These are phyloP conservation scores for Macrocentrus cingulum DNA, from an alignment of 1,140 invertebrate species.

Conservation along the genomic window DNA sequence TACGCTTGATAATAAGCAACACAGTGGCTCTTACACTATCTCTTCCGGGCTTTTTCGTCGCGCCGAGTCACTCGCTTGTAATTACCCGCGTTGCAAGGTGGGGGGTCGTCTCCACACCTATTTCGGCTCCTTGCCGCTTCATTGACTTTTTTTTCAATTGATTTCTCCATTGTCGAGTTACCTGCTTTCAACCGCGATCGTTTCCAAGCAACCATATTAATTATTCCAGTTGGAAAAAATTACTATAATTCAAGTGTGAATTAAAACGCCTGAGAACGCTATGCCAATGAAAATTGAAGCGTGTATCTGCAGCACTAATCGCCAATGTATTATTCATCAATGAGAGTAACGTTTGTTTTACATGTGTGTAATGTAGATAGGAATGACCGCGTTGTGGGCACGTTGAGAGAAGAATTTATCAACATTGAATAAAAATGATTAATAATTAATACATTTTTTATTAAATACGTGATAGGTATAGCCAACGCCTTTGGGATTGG, in stretches of 20 bases:
- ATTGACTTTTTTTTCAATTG: slow-evolving; percentile 1
- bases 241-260: too few relatives aligned
- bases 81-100: slow-evolving; percentile 53
- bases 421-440: too few relatives aligned
- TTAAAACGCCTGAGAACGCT: background rate
- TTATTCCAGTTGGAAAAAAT: too few relatives aligned
- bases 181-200: too few relatives aligned
- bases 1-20: slow-evolving; percentile 17
- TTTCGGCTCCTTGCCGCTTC: slow-evolving; percentile 43
- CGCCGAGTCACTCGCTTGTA: slow-evolving; percentile 53
- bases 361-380: slow-evolving; percentile 11
- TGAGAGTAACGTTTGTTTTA: slow-evolving; percentile 30
- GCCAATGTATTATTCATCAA: slow-evolving; percentile 50
- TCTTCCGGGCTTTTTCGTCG: slow-evolving; percentile 30
- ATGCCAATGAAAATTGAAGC: slow-evolving; percentile 38
- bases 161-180: too few relatives aligned
- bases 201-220: too few relatives aligned
- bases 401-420: too few relatives aligned
- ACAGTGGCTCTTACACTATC: slow-evolving; percentile 4
- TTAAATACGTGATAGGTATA: too few relatives aligned
- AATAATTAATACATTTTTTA: too few relatives aligned
- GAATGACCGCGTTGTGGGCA: too few relatives aligned
- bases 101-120: slow-evolving; percentile 41
- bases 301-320: slow-evolving; percentile 37
- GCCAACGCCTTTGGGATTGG: too few relatives aligned